Evolutionary conservation across 2,113 vertebrate species (phyloP).

Genomic region (Macquaria ambigua): DNA sequence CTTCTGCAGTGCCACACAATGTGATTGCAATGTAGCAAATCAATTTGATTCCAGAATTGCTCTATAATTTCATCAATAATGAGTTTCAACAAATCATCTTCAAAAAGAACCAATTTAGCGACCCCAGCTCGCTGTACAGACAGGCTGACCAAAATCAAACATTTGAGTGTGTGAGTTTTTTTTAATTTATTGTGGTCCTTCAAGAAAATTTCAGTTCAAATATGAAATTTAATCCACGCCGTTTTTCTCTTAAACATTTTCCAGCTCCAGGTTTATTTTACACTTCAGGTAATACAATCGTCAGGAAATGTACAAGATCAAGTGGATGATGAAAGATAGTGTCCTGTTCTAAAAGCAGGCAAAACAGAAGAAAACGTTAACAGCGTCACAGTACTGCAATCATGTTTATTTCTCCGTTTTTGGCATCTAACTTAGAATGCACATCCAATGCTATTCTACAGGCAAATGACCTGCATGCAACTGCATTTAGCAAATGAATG

Average conservation of each 20-base stretch:
- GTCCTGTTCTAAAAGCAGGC: too few relatives aligned
- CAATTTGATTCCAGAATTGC: not conserved
- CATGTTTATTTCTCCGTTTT: slow-evolving; percentile 60
- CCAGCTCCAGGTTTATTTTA: slow-evolving; percentile 66
- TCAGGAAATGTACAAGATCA: slow-evolving; percentile 44
- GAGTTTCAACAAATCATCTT: not conserved
- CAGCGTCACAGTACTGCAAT: slow-evolving; percentile 41
- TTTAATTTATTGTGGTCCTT: not conserved
- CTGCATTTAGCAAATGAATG: slow-evolving; percentile 45
- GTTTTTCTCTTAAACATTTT: slow-evolving; percentile 23
- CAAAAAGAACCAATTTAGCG: not conserved
- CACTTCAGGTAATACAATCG: slow-evolving; percentile 42
- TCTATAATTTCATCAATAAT: slow-evolving; percentile 13
- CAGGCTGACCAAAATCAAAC: not conserved
- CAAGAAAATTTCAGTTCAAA: slow-evolving; percentile 11
- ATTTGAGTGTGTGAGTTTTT: not conserved
- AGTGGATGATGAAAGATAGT: slow-evolving; percentile 17
- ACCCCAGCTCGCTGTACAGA: not conserved
- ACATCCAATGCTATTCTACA: slow-evolving; percentile 72
- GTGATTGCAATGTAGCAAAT: not conserved
- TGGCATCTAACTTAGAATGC: slow-evolving; percentile 42
- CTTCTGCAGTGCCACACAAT: not conserved
- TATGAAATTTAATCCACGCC: slow-evolving; percentile 12
- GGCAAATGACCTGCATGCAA: slow-evolving; percentile 77
- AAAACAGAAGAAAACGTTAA: slow-evolving; percentile 41